Evolutionary conservation across 2,888 invertebrate genomes (phyloP).

Genomic region (Harpalus rubripes): DNA sequence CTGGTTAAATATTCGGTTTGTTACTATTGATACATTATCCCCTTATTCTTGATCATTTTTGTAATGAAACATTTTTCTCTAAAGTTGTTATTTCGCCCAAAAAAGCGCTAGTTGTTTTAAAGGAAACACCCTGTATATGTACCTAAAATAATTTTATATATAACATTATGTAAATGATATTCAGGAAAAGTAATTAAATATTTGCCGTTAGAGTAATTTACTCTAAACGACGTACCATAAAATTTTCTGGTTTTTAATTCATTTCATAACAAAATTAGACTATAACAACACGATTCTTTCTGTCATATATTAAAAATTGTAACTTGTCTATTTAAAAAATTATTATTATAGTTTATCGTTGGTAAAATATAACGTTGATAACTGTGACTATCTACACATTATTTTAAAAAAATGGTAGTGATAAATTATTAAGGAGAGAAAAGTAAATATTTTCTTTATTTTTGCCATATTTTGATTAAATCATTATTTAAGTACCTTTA

Average conservation of each 20-base stretch:
- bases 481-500: too few species aligned
- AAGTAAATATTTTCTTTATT: not conserved
- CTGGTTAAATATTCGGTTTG: too few species aligned
- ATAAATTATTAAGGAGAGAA: not conserved
- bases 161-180: slow-evolving; percentile 7
- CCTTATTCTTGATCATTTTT: too few species aligned
- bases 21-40: too few species aligned
- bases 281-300: slow-evolving; percentile 18
- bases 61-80: too few species aligned
- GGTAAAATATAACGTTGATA: slow-evolving; percentile 24
- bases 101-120: too few species aligned
- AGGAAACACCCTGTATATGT: not conserved
- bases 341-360: slow-evolving; percentile 27
- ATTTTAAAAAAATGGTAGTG: not conserved
- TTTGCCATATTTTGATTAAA: not conserved
- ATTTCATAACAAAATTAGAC: slow-evolving; percentile 9
- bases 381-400: not conserved
- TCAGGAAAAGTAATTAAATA: slow-evolving; percentile 19
- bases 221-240: slow-evolving; percentile 10
- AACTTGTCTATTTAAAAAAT: not conserved
- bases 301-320: not conserved
- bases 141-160: not conserved
- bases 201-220: slow-evolving; percentile 26
- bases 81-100: too few species aligned
- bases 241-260: slow-evolving; percentile 28